These are phyloP conservation scores for Platichthys stellatus DNA, from an alignment of 2,113 vertebrate species.

Conservation along the genomic window DNA sequence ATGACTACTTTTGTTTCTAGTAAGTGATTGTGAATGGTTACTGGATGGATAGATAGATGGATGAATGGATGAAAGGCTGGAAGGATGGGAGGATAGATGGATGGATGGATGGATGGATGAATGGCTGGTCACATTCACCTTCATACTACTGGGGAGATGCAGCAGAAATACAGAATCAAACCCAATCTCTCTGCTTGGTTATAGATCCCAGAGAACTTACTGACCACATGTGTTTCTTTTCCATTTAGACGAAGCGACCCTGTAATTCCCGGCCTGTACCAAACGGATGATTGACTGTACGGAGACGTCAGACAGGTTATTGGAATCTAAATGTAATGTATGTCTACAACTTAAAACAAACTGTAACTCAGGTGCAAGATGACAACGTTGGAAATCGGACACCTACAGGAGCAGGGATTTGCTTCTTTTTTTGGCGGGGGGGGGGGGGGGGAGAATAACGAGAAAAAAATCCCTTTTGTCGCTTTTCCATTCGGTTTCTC, in stretches of 20 bases:
- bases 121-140: background rate
- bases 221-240: background rate
- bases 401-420: background rate
- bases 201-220: background rate
- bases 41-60: background rate
- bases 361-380: constrained; percentile 33
- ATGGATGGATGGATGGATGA: too few species aligned
- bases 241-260: too few species aligned
- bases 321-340: too few species aligned
- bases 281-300: too few species aligned
- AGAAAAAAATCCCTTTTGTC: constrained; percentile 23
- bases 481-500: constrained; percentile 48
- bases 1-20: background rate
- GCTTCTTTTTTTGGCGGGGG: background rate
- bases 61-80: too few species aligned
- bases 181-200: background rate
- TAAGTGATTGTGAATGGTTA: too few species aligned
- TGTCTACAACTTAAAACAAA: constrained; percentile 32
- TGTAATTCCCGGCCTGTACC: too few species aligned
- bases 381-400: constrained; percentile 24
- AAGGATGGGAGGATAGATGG: background rate
- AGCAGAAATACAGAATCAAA: background rate
- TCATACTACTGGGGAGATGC: background rate
- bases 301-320: too few species aligned
- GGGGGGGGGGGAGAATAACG: constrained; percentile 29